phyloP scores from a whole-genome alignment of 2,113 vertebrate species.

The Polypterus bichir region DNA sequence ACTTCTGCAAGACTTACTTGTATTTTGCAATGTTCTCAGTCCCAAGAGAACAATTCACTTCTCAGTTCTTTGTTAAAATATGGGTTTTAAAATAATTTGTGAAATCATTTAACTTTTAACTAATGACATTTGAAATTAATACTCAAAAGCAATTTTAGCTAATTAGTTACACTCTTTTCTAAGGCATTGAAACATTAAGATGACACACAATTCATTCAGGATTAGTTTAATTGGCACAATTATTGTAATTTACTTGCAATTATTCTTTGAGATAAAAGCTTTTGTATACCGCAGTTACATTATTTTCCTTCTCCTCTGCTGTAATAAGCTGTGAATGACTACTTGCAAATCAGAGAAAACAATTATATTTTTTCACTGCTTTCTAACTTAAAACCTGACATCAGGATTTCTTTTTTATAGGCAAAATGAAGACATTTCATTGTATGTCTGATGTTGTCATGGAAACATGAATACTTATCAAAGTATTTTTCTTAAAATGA shows the following conservation, averaged over 20 bases:
- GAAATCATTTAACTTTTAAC: constrained; percentile 77
- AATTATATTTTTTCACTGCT: constrained; percentile 7
- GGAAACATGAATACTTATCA: too few species aligned
- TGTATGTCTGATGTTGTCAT: constrained; percentile 26
- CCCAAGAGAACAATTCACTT: constrained; percentile 46
- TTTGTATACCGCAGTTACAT: constrained; percentile 74
- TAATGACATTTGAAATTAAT: constrained; percentile 86
- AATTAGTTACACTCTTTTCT: constrained; percentile 87
- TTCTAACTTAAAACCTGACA: not conserved
- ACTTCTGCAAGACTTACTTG: not conserved
- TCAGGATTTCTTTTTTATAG: too few species aligned
- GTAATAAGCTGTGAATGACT: constrained; percentile 49
- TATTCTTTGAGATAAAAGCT: constrained; percentile 82
- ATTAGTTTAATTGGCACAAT: constrained; percentile 98
- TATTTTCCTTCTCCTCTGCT: constrained; percentile 50
- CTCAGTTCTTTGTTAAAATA: constrained; percentile 61
- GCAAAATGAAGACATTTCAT: constrained; percentile 9
- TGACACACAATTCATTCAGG: constrained; percentile 92
- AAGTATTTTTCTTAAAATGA: too few species aligned
- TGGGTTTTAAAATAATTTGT: constrained; percentile 69
- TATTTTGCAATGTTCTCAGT: constrained; percentile 45
- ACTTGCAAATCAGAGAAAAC: constrained; percentile 20
- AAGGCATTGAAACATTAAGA: constrained; percentile 89
- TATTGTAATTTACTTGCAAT: constrained; percentile 97
- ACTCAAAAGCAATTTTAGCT: constrained; percentile 78